Evolutionary conservation across 1,140 invertebrate species (phyloP).

Genomic region (Tetramorium simillimum): DNA sequence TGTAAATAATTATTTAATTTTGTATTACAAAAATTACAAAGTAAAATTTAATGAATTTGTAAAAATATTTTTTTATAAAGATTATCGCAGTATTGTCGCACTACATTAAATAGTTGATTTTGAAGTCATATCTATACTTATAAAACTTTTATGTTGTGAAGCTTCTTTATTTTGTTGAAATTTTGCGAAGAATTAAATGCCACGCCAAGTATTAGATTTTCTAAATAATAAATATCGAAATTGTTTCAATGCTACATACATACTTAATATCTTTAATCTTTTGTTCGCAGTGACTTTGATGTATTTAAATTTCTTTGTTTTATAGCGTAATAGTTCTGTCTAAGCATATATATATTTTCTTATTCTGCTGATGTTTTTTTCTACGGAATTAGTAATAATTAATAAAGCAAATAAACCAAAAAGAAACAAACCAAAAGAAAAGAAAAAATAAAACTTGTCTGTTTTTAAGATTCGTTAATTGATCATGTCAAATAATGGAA

Average conservation of each 20-base stretch:
- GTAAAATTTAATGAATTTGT: no score
- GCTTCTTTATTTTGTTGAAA: background rate
- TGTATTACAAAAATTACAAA: no score
- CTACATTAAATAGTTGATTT: background rate
- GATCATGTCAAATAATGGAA: background rate
- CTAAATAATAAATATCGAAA: constrained; percentile 13
- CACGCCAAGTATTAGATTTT: background rate
- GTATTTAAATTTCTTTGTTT: background rate
- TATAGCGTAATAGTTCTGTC: background rate
- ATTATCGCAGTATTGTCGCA: background rate
- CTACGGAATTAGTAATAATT: background rate
- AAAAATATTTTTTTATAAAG: background rate
- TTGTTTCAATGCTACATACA: background rate
- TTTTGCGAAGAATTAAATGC: background rate
- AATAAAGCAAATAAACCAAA: background rate
- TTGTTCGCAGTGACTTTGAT: background rate
- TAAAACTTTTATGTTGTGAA: background rate
- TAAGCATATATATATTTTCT: constrained; percentile 1
- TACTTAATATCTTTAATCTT: background rate
- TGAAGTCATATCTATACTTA: background rate
- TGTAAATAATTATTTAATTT: no score
- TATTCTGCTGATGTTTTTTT: background rate
- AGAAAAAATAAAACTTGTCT: background rate
- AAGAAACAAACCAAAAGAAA: background rate
- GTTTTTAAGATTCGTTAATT: constrained; percentile 6